phyloP scores from a whole-genome alignment of 2,888 invertebrate species.

The Idaea biselata region DNA sequence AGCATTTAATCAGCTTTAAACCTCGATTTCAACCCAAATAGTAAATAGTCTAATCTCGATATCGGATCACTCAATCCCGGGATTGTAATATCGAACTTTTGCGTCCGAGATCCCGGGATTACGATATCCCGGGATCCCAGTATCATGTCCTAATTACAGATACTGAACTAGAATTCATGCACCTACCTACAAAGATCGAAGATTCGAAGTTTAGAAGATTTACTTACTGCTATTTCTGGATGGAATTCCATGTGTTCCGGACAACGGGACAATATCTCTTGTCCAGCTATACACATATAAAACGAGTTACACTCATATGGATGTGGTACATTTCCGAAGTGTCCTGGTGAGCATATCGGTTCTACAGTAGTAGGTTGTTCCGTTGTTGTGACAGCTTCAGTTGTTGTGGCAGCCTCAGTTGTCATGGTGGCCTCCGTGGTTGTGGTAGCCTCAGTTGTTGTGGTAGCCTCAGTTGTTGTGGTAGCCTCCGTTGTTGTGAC shows the following conservation, averaged over 20 bases:
- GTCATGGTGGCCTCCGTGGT: not conserved
- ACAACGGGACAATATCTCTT: constrained; percentile 37
- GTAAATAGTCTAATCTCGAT: too few relatives aligned
- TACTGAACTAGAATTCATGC: too few relatives aligned
- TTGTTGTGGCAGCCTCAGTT: constrained; percentile 4
- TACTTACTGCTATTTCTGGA: constrained; percentile 24
- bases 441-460: not conserved
- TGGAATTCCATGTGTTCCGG: constrained; percentile 42
- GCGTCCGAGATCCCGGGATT: too few relatives aligned
- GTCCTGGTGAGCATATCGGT: constrained; percentile 35
- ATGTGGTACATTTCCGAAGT: constrained; percentile 43
- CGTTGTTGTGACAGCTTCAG: constrained; percentile 1
- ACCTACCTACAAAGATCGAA: too few relatives aligned
- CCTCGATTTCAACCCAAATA: too few relatives aligned
- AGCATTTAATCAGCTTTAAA: too few relatives aligned
- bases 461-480: constrained; percentile 1
- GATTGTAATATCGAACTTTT: too few relatives aligned
- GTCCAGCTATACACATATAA: constrained; percentile 44
- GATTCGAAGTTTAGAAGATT: not conserved
- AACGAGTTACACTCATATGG: constrained; percentile 43
- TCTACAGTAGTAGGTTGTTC: constrained; percentile 15
- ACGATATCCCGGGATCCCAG: too few relatives aligned
- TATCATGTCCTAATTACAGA: too few relatives aligned
- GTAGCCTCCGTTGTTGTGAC: not conserved
- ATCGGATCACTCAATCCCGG: too few relatives aligned